Evolutionary conservation across 2,797 vertebrate species (phyloP).

Genomic region (Selene dorsalis): DNA sequence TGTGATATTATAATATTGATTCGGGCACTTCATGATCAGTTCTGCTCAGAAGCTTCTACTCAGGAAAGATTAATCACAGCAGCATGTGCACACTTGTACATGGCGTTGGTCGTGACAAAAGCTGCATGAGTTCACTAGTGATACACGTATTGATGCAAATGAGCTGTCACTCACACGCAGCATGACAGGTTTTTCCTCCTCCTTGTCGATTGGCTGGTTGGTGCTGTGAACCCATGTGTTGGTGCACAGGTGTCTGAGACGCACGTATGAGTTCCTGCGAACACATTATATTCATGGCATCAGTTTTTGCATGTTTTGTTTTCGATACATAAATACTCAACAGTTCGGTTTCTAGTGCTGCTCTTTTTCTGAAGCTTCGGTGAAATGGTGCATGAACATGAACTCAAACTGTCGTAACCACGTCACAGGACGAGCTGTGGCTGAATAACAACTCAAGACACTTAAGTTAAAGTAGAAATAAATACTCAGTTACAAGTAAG

Average conservation of each 20-base stretch:
- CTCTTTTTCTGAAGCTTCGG: no score
- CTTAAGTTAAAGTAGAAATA: no score
- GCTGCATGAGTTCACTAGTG: background rate
- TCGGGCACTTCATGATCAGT: background rate
- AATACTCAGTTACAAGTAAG: no score
- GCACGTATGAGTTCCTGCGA: constrained; percentile 95
- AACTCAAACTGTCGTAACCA: background rate
- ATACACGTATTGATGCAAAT: constrained; percentile 2
- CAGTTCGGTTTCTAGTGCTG: no score
- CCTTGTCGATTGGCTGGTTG: constrained; percentile 98
- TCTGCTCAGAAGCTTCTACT: background rate
- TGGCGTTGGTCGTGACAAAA: background rate
- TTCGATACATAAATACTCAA: background rate
- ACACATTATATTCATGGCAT: constrained; percentile 18
- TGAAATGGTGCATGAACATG: background rate
- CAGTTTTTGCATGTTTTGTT: background rate
- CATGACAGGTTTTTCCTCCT: constrained; percentile 99
- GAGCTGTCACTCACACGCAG: constrained; percentile 87
- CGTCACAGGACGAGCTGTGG: no score
- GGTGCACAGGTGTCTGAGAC: constrained; percentile 96
- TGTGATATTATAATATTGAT: background rate
- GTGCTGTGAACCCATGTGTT: constrained; percentile 99
- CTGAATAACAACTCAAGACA: no score
- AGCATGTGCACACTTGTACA: background rate
- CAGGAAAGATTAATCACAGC: no score